phyloP scores from a whole-genome alignment of 37 sponge, comb jelly and placozoan species.

The Crambe crambe region DNA sequence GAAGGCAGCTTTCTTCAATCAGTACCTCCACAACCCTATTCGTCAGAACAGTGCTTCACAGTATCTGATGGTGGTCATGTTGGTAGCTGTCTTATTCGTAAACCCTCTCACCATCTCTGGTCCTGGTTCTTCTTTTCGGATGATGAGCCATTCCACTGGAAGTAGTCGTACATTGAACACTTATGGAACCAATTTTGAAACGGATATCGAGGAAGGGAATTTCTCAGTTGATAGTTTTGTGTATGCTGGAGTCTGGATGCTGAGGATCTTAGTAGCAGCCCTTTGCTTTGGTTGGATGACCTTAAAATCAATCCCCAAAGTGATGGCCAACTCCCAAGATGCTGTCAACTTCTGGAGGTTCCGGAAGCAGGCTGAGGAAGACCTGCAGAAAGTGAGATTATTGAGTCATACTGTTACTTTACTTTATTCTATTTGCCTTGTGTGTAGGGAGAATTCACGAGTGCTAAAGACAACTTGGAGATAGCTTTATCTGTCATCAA shows the following conservation, averaged over 20 bases:
- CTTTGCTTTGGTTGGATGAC: slow-evolving; percentile 64
- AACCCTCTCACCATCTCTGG: slow-evolving; percentile 51
- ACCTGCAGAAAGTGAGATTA: slow-evolving; percentile 43
- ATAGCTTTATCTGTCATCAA: slow-evolving; percentile 48
- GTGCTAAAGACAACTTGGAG: slow-evolving; percentile 44
- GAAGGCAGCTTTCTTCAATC: neutral
- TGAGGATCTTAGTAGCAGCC: slow-evolving; percentile 45
- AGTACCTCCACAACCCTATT: neutral
- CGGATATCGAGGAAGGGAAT: neutral
- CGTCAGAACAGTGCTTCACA: slow-evolving; percentile 7
- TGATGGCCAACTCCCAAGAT: slow-evolving; percentile 20
- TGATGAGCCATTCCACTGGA: slow-evolving; percentile 11
- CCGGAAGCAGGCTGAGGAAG: slow-evolving; percentile 57
- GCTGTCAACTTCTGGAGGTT: slow-evolving; percentile 56
- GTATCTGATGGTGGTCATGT: slow-evolving; percentile 56
- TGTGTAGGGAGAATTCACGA: slow-evolving; percentile 43
- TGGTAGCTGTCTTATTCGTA: slow-evolving; percentile 54
- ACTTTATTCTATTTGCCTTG: neutral
- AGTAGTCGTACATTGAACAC: slow-evolving; percentile 23
- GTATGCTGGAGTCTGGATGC: slow-evolving; percentile 29
- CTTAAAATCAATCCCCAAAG: slow-evolving; percentile 35
- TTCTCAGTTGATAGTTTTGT: neutral
- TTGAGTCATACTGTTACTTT: neutral
- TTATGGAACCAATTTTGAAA: neutral
- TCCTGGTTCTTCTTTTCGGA: neutral